A percentile compares a stretch with the other conserved stretches of the same genome.
Evolutionary conservation across 2,888 invertebrate species (phyloP).

Genomic region (Allygus modestus): DNA sequence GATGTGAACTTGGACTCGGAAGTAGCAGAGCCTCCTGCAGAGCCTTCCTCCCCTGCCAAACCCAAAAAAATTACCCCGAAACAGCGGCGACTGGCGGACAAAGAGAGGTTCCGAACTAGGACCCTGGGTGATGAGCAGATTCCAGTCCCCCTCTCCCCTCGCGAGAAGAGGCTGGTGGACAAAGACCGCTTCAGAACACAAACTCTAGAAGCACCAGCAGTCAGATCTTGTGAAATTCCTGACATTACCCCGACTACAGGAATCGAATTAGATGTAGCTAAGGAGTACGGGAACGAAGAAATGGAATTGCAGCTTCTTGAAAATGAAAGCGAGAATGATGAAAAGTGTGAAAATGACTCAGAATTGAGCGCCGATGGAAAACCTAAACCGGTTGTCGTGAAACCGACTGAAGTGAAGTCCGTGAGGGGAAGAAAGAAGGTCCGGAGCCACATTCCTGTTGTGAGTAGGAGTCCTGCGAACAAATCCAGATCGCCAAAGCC

Average conservation of each 20-base stretch:
- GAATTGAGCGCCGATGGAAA: constrained; percentile 60
- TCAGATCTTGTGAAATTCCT: constrained; percentile 15
- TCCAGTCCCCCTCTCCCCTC: constrained; percentile 72
- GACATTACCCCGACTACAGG: constrained; percentile 6
- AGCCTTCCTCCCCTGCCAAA: constrained; percentile 69
- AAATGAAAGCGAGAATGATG: constrained; percentile 60
- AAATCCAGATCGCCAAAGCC: constrained; percentile 70
- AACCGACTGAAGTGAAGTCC: constrained; percentile 66
- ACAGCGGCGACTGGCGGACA: constrained; percentile 81
- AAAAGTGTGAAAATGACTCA: constrained; percentile 32
- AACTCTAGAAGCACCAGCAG: constrained; percentile 77
- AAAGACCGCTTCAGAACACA: constrained; percentile 86
- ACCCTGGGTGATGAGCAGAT: constrained; percentile 77
- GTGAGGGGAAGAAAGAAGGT: constrained; percentile 66
- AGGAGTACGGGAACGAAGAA: constrained; percentile 12
- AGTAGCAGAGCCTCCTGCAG: constrained; percentile 72
- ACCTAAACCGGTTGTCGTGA: constrained; percentile 63
- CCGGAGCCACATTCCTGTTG: constrained; percentile 69
- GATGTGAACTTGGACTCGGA: constrained; percentile 82
- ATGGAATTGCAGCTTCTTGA: constrained; percentile 1
- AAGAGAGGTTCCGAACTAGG: constrained; percentile 86
- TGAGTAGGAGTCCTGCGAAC: constrained; percentile 62
- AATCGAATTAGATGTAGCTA: neutral
- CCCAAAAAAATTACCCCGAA: constrained; percentile 77
- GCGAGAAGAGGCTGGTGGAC: constrained; percentile 81